Evolutionary conservation across 2,888 invertebrate genomes (phyloP).

Genomic region (Calliopum simillimum): DNA sequence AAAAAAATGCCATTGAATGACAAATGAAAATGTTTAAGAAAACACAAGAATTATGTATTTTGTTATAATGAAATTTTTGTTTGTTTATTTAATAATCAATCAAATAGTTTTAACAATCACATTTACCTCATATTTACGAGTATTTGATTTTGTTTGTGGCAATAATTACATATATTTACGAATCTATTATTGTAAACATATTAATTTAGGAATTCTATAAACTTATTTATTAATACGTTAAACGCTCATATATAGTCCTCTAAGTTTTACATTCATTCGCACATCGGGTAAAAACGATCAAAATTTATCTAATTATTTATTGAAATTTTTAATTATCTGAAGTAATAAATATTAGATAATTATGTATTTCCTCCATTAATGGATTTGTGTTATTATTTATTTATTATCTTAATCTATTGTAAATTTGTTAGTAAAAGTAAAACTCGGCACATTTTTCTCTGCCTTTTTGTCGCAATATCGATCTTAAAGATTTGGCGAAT

Average conservation of each 20-base stretch:
- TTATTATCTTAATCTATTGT: conserved; percentile 9
- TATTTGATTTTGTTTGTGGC: conserved; percentile 12
- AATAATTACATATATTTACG: conserved; percentile 11
- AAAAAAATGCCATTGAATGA: too few species aligned
- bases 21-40: too few species aligned
- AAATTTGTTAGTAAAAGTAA: conserved; percentile 32
- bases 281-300: conserved; percentile 18
- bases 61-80: conserved; percentile 20
- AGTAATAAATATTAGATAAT: conserved; percentile 14
- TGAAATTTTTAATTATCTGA: not conserved
- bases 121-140: conserved; percentile 15
- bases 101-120: conserved; percentile 29
- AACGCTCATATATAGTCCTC: conserved; percentile 2
- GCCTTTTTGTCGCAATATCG: not conserved
- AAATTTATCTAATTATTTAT: conserved; percentile 25
- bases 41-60: not conserved
- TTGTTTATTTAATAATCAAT: conserved; percentile 15
- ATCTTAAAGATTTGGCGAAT: conserved; percentile 22
- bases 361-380: not conserved
- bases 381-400: not conserved
- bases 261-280: not conserved
- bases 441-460: conserved; percentile 31
- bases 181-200: conserved; percentile 12
- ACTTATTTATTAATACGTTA: conserved; percentile 5
- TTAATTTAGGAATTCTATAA: conserved; percentile 1